Base-by-base conservation (phyloP, 2,888 invertebrate species). In the Ormia ochracea region DNA sequence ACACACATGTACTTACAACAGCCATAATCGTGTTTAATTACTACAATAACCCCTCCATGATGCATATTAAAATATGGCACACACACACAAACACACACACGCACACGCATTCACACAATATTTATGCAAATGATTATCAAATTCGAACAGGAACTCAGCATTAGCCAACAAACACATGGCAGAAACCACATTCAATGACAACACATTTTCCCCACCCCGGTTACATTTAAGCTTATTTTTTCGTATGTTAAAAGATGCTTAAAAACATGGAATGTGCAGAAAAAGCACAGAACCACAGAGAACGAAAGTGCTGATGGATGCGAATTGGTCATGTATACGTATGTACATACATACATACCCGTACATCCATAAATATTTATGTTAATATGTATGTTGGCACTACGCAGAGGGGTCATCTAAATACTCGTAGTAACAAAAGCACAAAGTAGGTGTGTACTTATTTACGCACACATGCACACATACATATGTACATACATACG, bases 71-170 rank as follows among this genome's bases (percentile, higher is more conserved):
- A 21, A 36, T 21, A 4, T 10, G 28, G 12, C 19, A 19, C 28
- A 17, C 9, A 5, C 23, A 21, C 50, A 65, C 68, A 38, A 28
- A 19, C 33, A 50, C 59, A 66, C 69, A 63, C 77, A 69, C 73
- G 66, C 70, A 78, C 59, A n/a, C n/a, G n/a, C n/a, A n/a, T 74
- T 68, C 65, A 56, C 36, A 58, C 56, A 59, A 78, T 80, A 80
- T 81, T 86, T 87, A 87, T 87, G 87, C 87, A 87, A 87, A 87
- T 87, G 86, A 87, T 87, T 87, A 85, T 85, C 85, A 86, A 84
- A 84, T 86, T 84, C 83, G 85, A 87, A 84, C 85, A 87, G 86
- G 87, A 84, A 81, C 81, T 78, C 86, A 87, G 85, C 82, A 38
- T 69, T 65, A 14, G n/a, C 17, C 0, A 65, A 21, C 9, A 23